A percentile compares a stretch with the other conserved stretches of the same genome.
phyloP scores from a whole-genome alignment of 2,888 invertebrate species.

The Caenorhabditis imperialis region DNA sequence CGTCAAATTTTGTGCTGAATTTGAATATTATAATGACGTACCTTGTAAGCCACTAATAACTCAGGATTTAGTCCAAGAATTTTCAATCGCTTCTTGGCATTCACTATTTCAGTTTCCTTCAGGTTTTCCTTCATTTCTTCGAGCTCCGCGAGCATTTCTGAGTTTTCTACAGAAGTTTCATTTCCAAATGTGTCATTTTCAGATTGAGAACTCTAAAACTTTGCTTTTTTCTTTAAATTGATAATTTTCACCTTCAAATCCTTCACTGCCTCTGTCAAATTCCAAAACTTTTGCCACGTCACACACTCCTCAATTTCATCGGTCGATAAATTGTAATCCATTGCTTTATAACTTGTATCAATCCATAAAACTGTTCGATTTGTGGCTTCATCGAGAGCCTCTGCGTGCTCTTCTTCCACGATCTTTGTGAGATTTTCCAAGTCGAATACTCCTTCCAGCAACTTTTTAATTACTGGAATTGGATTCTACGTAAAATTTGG shows the following conservation, averaged over 20 bases:
- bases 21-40: constrained; percentile 36
- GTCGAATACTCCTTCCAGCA: constrained; percentile 53
- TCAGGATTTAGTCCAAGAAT: constrained; percentile 69
- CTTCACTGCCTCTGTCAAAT: constrained; percentile 20
- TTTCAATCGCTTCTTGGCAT: constrained; percentile 62
- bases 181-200: no score
- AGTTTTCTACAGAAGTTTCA: background rate
- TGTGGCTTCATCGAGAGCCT: constrained; percentile 54
- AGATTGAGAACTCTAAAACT: no score
- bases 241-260: constrained; percentile 1
- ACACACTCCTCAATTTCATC: constrained; percentile 66
- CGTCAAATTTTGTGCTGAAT: no score
- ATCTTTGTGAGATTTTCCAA: constrained; percentile 56
- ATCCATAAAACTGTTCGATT: constrained; percentile 71
- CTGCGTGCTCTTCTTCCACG: constrained; percentile 59
- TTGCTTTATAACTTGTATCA: constrained; percentile 73
- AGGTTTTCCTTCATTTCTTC: constrained; percentile 53
- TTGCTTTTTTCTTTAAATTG: background rate
- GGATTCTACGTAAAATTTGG: no score
- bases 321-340: constrained; percentile 68
- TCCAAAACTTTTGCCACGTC: constrained; percentile 73
- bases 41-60: constrained; percentile 68
- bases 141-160: constrained; percentile 17
- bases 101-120: constrained; percentile 65
- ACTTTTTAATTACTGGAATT: constrained; percentile 54